Evolutionary conservation across 2,888 invertebrate species (phyloP), one percentile per base, ranked within the genome.

Genomic region (Apotomis betuletana): DNA sequence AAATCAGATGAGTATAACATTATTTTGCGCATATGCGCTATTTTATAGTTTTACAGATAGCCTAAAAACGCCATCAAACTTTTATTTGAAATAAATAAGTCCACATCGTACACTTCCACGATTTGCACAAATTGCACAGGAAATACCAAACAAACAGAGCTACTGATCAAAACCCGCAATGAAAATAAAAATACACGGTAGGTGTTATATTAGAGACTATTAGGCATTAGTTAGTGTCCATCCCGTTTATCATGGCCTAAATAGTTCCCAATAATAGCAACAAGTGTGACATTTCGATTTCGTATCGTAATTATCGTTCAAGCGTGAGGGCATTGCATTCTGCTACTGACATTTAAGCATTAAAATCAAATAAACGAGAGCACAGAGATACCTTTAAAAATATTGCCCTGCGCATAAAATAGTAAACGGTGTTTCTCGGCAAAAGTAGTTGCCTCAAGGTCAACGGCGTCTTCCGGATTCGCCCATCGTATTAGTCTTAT

Each of bases 391-490:
- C 12, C n/a, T 41, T 12, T 54, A 38, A 36, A 63, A 59, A 27
- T 58, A 59, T 55, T 27, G 59, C 12, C 9, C 38, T 38, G 12
- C 36, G 51, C 15, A 64, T 44, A 44, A 65, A 57, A 36, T 46
- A 69, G 46, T 63, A 41, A 55, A 57, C 46, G 81, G 81, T 83
- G 80, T 82, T 79, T 81, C 78, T 81, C 77, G 70, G 79, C 78
- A 87, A 88, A 90, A 89, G 88, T 87, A 77, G 88, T 85, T 77
- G 77, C 81, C 81, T 86, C 88, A 92, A 77, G 90, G 90, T 75
- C 87, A 80, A 67, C 81, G 74, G 81, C 81, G 78, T 82, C 77
- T 87, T 88, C 88, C 87, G 87, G 86, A 77, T 78, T 81, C 85
- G 81, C 85, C 85, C 80, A 78, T 79, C 76, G 65, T 73, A 77